Base-by-base conservation (phyloP, 2,113 vertebrate species). In the Anoura caudifer region DNA sequence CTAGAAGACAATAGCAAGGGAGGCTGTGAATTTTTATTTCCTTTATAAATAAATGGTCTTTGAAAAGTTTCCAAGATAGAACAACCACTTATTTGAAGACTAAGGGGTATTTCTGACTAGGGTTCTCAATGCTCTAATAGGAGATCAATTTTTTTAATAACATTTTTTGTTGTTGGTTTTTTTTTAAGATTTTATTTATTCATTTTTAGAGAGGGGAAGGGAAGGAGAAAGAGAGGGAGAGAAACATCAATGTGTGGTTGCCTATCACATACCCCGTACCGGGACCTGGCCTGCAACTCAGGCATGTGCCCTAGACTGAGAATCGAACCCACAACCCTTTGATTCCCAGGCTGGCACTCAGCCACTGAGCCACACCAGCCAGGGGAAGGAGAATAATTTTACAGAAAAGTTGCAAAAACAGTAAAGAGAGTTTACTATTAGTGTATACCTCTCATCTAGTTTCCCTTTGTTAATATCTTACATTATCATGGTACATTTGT, bases 21-120 rank as follows among this genome's bases (percentile, higher is more conserved):
- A 94, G 33, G 11, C 26, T 82, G 11, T 87, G 72, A 72, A 82
- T 87, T 82, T 95, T 92, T 26, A 86, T 94, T 76, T 82, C 70
- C 79, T 87, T 77, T 91, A 41, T 82, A 91, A 77, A 50, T 38
- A 92, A 86, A 38, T 90, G 36, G 70, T 93, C 45, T 81, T 89
- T 65, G 16, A 84, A 80, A 84, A 19, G 24, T 86, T 94, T 87
- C 50, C 69, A 73, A 67, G 38, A 50, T 54, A 79, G 11, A 47
- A 59, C 28, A 96, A 38, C 24, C 61, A 82, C 24, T 70, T 81
- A 84, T 45, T 90, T 95, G 45, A 94, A 92, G 52, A 17, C 26
- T 90, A 73, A 95, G 1, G 5, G 41, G 8, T 86, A 75, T 95
- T 95, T 95, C 41, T 83, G 36, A 79, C 31, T 82, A 65, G 28